Evolutionary conservation across 1,140 invertebrate genomes (phyloP).

Genomic region (Drosophila kanapiae): DNA sequence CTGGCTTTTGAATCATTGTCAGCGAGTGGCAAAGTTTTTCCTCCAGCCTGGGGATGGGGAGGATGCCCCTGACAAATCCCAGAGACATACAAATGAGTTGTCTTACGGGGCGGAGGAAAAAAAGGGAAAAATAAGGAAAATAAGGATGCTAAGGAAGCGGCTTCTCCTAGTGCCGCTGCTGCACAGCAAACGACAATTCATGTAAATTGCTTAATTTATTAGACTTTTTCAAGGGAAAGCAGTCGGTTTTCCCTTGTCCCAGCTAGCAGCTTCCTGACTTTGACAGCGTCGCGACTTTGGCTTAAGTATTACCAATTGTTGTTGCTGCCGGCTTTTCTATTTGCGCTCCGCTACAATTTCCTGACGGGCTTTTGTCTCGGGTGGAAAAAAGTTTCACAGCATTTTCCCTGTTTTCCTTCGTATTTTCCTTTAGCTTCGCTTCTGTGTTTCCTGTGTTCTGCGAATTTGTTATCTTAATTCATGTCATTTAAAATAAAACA

Average conservation of each 20-base stretch:
- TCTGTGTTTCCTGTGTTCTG: constrained; percentile 55
- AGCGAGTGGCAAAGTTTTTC: constrained; percentile 59
- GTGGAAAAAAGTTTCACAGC: constrained; percentile 62
- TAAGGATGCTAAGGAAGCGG: constrained; percentile 6
- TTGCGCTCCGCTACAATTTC: constrained; percentile 66
- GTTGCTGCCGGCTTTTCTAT: constrained; percentile 65
- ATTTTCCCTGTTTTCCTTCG: constrained; percentile 52
- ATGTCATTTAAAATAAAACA: constrained; percentile 72
- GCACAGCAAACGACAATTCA: constrained; percentile 78
- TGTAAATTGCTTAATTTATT: constrained; percentile 84
- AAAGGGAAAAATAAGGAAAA: constrained; percentile 17
- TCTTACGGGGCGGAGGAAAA: constrained; percentile 42
- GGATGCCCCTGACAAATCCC: constrained; percentile 55
- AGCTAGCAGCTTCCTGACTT: constrained; percentile 68
- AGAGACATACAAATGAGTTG: constrained; percentile 76
- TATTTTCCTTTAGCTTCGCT: constrained; percentile 39
- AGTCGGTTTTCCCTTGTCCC: constrained; percentile 43
- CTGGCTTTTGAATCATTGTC: constrained; percentile 61
- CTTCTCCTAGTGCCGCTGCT: constrained; percentile 21
- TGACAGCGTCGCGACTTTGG: constrained; percentile 75
- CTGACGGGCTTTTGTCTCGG: constrained; percentile 73
- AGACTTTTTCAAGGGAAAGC: constrained; percentile 64
- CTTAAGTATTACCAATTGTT: constrained; percentile 77
- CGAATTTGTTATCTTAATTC: constrained; percentile 81
- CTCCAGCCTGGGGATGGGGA: no score